Evolutionary conservation across 2,797 vertebrate genomes (phyloP).

Genomic region (Scomberomorus guttatus): DNA sequence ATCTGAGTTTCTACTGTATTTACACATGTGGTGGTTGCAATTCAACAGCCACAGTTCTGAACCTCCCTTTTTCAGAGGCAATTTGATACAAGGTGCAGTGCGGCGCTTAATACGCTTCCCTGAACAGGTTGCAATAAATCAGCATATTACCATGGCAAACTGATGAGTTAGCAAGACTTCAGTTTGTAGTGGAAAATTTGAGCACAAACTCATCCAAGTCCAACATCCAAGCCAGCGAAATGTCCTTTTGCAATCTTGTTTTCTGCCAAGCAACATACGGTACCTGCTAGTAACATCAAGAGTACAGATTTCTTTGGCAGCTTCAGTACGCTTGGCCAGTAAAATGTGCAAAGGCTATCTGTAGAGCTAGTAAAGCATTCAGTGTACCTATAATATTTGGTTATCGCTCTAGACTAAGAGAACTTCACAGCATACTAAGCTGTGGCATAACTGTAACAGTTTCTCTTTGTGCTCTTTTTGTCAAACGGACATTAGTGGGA

Average conservation of each 20-base stretch:
- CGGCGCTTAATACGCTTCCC: not conserved
- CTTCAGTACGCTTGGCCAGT: constrained; percentile 29
- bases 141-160: constrained; percentile 44
- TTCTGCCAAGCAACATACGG: constrained; percentile 58
- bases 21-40: not conserved
- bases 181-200: constrained; percentile 39
- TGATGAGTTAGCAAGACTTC: constrained; percentile 61
- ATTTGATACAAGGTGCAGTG: constrained; percentile 25
- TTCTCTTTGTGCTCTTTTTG: constrained; percentile 32
- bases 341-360: constrained; percentile 49
- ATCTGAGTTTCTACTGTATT: not conserved
- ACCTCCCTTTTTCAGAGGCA: constrained; percentile 13
- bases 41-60: not conserved
- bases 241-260: constrained; percentile 38
- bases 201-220: constrained; percentile 48
- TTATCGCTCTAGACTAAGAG: constrained; percentile 9
- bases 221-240: constrained; percentile 58
- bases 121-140: constrained; percentile 61
- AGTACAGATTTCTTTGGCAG: constrained; percentile 48
- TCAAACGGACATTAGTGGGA: constrained; percentile 23
- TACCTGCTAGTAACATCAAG: constrained; percentile 46
- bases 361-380: constrained; percentile 38
- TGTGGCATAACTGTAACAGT: constrained; percentile 8
- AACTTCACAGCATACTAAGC: not conserved
- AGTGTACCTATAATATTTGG: constrained; percentile 41